These are phyloP conservation scores for Platycercus adscitus DNA, from an alignment of 2,113 vertebrate species.

Conservation along the genomic window DNA sequence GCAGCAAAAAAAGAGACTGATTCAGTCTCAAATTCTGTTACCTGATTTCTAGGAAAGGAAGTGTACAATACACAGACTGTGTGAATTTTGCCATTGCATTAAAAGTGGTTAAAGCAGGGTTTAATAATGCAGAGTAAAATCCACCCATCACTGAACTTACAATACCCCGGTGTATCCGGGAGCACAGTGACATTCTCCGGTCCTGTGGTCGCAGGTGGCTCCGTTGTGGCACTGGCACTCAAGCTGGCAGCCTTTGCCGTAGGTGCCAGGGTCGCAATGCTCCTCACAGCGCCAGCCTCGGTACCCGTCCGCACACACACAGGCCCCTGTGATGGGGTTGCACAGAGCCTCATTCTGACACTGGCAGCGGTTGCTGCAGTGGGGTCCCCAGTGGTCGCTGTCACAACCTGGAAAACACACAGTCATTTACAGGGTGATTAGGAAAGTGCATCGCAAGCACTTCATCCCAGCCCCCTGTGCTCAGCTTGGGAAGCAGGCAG, in stretches of 20 bases:
- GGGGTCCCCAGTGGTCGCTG: conserved; percentile 95
- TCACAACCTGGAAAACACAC: conserved; percentile 87
- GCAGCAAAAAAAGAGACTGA: not conserved
- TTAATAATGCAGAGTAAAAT: not conserved
- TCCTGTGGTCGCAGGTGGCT: conserved; percentile 92
- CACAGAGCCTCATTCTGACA: conserved; percentile 95
- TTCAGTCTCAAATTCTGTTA: not conserved
- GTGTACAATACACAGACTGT: fast-evolving
- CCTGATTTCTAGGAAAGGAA: not conserved
- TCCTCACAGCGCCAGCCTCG: conserved; percentile 98
- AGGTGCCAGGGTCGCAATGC: conserved; percentile 86
- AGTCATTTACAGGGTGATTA: not conserved
- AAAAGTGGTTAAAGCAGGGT: not conserved
- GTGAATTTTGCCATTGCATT: not conserved
- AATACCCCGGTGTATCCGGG: conserved; percentile 93
- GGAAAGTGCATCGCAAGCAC: not conserved
- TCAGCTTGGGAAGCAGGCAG: not conserved
- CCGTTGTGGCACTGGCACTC: conserved; percentile 93
- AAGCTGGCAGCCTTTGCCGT: conserved; percentile 93
- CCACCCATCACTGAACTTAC: conserved; percentile 78
- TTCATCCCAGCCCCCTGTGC: not conserved
- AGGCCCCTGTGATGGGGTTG: conserved; percentile 98
- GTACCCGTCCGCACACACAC: conserved; percentile 93
- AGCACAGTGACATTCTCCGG: conserved; percentile 94
- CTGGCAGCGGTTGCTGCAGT: conserved; percentile 98